Percentiles rank a stretch among this genome's conserved stretches.
Evolutionary conservation across 1,140 invertebrate genomes (phyloP).

Genomic region (Thalassaphorura encarpata): DNA sequence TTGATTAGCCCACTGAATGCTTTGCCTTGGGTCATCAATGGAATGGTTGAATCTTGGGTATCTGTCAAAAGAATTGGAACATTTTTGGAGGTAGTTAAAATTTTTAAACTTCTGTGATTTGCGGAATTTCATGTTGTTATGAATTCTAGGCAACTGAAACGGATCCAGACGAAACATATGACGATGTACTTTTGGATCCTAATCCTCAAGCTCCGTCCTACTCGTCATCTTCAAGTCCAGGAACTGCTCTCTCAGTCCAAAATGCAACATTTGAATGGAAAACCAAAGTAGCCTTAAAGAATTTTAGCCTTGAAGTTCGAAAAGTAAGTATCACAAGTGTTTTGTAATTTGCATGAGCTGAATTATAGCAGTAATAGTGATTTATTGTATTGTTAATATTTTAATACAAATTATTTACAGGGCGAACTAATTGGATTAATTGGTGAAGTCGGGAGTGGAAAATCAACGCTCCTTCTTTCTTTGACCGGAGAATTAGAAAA

Average conservation of each 20-base stretch:
- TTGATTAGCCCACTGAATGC: slow-evolving; percentile 90
- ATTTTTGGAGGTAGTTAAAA: slow-evolving; percentile 61
- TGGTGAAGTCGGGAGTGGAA: slow-evolving; percentile 64
- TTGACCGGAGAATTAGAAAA: slow-evolving; percentile 64
- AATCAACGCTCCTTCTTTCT: slow-evolving; percentile 60
- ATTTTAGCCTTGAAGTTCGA: no score
- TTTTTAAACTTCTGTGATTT: slow-evolving; percentile 2
- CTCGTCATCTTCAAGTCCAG: no score
- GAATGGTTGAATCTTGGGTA: slow-evolving; percentile 86
- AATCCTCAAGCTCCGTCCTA: no score
- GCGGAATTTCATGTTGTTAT: no score
- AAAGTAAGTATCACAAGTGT: no score
- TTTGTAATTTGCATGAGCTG: no score
- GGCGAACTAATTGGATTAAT: slow-evolving; percentile 53
- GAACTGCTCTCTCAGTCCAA: no score
- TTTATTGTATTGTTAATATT: no score
- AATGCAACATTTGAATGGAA: no score
- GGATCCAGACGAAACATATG: slow-evolving; percentile 16
- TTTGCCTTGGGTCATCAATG: slow-evolving; percentile 97
- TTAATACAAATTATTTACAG: no score
- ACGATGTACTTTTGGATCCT: not conserved
- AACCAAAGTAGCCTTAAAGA: no score
- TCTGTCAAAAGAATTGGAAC: slow-evolving; percentile 71
- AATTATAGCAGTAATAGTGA: no score
- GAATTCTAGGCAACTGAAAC: slow-evolving; percentile 21